A percentile compares a stretch with the other conserved stretches of the same genome.
Conservation (phyloP, 1,140 invertebrate species). For the Gyrodactylus bullatarudis region DNA sequence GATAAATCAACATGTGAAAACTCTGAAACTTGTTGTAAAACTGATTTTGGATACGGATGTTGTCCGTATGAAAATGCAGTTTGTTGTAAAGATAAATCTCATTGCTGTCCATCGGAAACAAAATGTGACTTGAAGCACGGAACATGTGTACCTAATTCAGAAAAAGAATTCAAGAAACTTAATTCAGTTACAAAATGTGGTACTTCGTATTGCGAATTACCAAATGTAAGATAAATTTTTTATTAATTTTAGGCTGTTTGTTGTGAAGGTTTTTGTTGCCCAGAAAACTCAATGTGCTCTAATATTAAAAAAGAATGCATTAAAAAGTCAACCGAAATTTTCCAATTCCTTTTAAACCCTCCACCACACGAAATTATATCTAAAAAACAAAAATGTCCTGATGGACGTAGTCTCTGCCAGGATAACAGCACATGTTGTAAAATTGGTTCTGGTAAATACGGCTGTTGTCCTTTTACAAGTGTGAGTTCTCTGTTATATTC, state of each 20-base stretch:
- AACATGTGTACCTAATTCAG: neutral
- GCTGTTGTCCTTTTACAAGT: too few species aligned
- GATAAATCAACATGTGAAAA: neutral
- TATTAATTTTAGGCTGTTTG: neutral
- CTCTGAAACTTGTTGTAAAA: neutral
- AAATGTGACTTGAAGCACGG: neutral
- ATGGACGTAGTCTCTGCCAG: too few species aligned
- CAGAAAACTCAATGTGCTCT: neutral
- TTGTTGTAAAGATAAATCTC: neutral
- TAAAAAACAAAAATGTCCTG: too few species aligned
- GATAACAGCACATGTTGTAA: too few species aligned
- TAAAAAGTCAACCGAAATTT: neutral
- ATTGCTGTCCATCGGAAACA: neutral
- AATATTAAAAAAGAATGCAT: neutral
- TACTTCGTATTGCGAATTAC: neutral
- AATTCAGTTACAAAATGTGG: neutral
- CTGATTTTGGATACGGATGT: neutral
- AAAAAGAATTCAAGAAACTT: neutral
- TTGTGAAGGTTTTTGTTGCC: neutral
- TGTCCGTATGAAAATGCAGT: neutral
- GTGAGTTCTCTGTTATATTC: too few species aligned
- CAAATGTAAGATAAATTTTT: neutral
- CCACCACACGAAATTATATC: too few species aligned
- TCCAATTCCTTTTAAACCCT: neutral
- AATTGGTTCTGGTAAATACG: too few species aligned